Percentiles rank a stretch among this genome's conserved stretches.
Conservation (phyloP, 1,140 invertebrate genomes). For the Himalopsyche phryganea region DNA sequence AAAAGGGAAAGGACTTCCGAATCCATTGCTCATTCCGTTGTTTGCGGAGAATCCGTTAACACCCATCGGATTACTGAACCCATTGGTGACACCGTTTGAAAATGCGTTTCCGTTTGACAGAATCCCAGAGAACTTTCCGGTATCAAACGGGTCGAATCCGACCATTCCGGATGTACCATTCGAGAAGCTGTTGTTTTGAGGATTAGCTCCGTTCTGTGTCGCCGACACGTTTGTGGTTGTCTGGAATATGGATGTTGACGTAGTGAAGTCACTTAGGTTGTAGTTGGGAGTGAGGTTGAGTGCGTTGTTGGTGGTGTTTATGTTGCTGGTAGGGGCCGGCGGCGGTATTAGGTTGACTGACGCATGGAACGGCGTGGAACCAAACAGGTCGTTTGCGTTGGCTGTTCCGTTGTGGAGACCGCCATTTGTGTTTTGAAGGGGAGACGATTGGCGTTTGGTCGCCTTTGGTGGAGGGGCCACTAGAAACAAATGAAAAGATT, state of each 20-base stretch:
- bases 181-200: conserved; percentile 36
- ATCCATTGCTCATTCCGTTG: conserved; percentile 38
- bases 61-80: conserved; percentile 46
- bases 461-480: conserved; percentile 78
- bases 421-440: conserved; percentile 41
- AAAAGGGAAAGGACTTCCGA: conserved; percentile 37
- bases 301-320: background rate
- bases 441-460: conserved; percentile 57
- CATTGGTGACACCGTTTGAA: conserved; percentile 34
- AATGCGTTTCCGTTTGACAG: conserved; percentile 9
- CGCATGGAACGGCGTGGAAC: conserved; percentile 59
- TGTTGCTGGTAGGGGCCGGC: conserved; percentile 4
- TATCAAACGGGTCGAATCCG: conserved; percentile 71
- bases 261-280: conserved; percentile 49
- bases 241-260: conserved; percentile 43
- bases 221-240: conserved; percentile 1
- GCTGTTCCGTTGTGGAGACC: conserved; percentile 43
- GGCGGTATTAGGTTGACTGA: conserved; percentile 22
- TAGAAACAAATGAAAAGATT: conserved; percentile 41
- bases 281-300: conserved; percentile 43
- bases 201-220: conserved; percentile 1
- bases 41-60: conserved; percentile 34
- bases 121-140: conserved; percentile 64
- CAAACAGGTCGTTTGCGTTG: conserved; percentile 61
- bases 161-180: conserved; percentile 42